Percentiles rank a stretch among this genome's conserved stretches.
Conservation (phyloP, 2,888 invertebrate species). For the Catocala sponsa region DNA sequence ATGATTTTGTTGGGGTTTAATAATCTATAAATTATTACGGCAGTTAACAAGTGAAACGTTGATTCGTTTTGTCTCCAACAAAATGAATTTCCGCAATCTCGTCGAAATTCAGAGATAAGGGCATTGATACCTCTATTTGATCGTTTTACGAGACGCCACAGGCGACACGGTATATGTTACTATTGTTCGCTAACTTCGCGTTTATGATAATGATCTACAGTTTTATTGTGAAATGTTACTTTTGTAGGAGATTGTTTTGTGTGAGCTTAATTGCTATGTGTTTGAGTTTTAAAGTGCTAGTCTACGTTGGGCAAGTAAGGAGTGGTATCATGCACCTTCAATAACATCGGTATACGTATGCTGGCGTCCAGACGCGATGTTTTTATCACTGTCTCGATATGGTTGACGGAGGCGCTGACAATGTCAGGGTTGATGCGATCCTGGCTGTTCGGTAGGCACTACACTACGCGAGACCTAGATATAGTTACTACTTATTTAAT, state of each 20-base stretch:
- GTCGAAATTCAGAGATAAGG: slow-evolving; percentile 32
- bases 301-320: too few species aligned
- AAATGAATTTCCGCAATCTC: slow-evolving; percentile 37
- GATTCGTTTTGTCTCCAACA: slow-evolving; percentile 33
- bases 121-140: slow-evolving; percentile 28
- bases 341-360: too few species aligned
- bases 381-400: too few species aligned
- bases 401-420: too few species aligned
- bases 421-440: too few species aligned
- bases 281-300: too few species aligned
- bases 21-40: slow-evolving; percentile 36
- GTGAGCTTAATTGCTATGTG: background rate
- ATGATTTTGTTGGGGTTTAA: slow-evolving; percentile 2
- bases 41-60: slow-evolving; percentile 25
- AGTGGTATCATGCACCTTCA: too few species aligned
- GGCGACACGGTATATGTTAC: slow-evolving; percentile 15
- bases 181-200: slow-evolving; percentile 24
- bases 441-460: too few species aligned
- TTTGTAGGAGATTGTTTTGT: slow-evolving; percentile 17
- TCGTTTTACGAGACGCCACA: slow-evolving; percentile 32
- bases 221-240: slow-evolving; percentile 17
- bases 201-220: slow-evolving; percentile 29
- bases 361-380: too few species aligned
- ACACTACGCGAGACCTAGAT: too few species aligned
- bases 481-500: too few species aligned